Evolutionary conservation across 2,797 vertebrate genomes (phyloP), one percentile per base, ranked within the genome.

Genomic region (Caiman crocodilus): DNA sequence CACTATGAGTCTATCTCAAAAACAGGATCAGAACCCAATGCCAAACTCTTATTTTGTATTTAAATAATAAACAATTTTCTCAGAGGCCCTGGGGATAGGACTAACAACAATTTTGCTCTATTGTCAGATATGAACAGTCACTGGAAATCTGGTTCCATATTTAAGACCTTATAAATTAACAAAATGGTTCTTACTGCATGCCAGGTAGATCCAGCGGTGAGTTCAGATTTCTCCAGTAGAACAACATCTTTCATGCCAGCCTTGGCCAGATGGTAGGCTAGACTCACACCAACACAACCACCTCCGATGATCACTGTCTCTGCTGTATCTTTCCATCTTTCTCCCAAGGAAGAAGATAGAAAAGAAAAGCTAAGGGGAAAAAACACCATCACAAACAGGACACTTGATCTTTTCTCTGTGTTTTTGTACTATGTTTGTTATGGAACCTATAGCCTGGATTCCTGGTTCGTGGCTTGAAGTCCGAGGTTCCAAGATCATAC

Each of bases 131-230:
- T 3, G 85, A 80, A 11, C 5, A 1, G 13, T 14, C 79, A 61
- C 78, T 69, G 18, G 42, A 76, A 87, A 86, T 50, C 56, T 84
- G 56, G 42, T 77, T 79, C 59, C 6, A 35, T 18, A 4, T 32
- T 32, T 28, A 21, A 74, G 14, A 28, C 12, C 35, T 87, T 13
- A 87, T 35, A 89, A 5, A 95, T 30, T 78, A 92, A 71, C 30
- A 76, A 88, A 78, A 79, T 2, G 73, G 85, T 87, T 76, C 98
- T 92, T 99, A 99, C 99, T 97, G 99, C 99, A 4, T 99, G 99
- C 99, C 99, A 99, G 30, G 99, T 99, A 92, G 99, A 99, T 85
- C 99, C 99, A 76, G 99, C 99, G 1, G 99, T 99, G 95, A 99
- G 98, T 95, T 99, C 99, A 1, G 99, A 98, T 96, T 99, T 99